Evolutionary conservation across 2,888 invertebrate genomes (phyloP), one percentile per base, ranked within the genome.

Genomic region (Diarsia rubi): DNA sequence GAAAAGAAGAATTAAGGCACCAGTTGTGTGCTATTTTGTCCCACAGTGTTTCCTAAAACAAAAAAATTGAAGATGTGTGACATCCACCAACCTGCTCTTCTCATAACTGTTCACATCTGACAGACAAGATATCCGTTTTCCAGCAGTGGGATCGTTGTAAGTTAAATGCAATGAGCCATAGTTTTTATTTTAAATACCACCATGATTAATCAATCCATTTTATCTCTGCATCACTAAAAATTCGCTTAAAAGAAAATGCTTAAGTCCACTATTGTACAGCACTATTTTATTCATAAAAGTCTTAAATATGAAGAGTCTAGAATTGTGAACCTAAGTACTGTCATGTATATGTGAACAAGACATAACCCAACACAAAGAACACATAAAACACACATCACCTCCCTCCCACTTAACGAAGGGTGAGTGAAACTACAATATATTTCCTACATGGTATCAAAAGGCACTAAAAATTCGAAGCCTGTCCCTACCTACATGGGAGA

Each of bases 391-490:
- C 60, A 69, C 54, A 45, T 47, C 14, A 68, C 47, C 62, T 54
- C 2, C 57, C 44, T 68, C 68, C 42, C 47, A 8, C 16, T 24
- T 52, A n/a, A 44, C 45, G 69, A 31, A 73, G 2, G 24, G 12
- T 31, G 16, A 71, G 44, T 60, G 57, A 69, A 71, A 75, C 60
- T 24, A 45, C 2, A 69, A 72, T 45, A 8, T 14, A 64, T 84
- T 49, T 62, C 49, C 59, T 16, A 37, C 64, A 19, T 62, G 16
- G 54, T 64, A 82, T 69, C 62, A 78, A 71, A 71, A 68, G 67
- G 62, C 69, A 73, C 74, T 85, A 69, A 84, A 73, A 84, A 82
- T 82, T 82, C 81, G 70, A 70, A 62, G 64, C 71, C 69, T 76
- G 73, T 73, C 73, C 75, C 49, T 65, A n/a, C 37, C 60, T 66